Percentiles rank a stretch among this genome's conserved stretches.
phyloP scores from a whole-genome alignment of 2,113 vertebrate species.

The Pardalotus punctatus region DNA sequence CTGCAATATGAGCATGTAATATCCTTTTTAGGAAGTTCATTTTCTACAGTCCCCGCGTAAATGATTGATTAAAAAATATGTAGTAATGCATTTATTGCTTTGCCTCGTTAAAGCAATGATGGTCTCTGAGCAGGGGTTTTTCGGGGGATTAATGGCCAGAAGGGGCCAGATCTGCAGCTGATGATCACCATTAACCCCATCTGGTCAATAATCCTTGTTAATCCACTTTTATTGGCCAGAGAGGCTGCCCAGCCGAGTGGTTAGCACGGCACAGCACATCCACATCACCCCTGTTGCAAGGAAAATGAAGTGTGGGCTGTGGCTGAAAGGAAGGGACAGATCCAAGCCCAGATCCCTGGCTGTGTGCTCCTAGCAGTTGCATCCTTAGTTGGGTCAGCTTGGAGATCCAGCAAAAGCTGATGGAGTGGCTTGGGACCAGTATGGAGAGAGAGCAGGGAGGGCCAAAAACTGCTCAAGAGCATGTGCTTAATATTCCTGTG shows the following conservation, averaged over 20 bases:
- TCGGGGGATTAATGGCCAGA: conserved; percentile 43
- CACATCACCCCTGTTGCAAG: not conserved
- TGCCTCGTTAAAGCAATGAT: not conserved
- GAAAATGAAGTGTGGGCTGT: not conserved
- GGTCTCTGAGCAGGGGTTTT: not conserved
- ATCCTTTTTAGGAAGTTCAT: not conserved
- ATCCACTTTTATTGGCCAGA: conserved; percentile 58
- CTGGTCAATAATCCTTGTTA: conserved; percentile 65
- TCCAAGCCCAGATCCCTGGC: not conserved
- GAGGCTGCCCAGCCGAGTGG: not conserved
- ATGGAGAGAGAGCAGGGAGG: not conserved
- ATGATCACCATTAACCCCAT: conserved; percentile 59
- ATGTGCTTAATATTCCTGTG: not conserved
- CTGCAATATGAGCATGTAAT: not conserved
- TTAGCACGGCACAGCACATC: not conserved
- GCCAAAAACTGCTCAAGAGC: not conserved
- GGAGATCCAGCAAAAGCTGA: rapidly evolving
- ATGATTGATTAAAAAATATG: not conserved
- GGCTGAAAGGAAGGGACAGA: not conserved
- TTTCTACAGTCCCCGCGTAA: not conserved
- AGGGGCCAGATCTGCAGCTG: conserved; percentile 46
- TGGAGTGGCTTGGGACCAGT: not conserved
- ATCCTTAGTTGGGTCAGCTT: not conserved
- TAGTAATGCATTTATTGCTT: not conserved
- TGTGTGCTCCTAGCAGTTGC: not conserved